phyloP scores from a whole-genome alignment of 2,797 vertebrate species.

The Sebastes steindachneri region DNA sequence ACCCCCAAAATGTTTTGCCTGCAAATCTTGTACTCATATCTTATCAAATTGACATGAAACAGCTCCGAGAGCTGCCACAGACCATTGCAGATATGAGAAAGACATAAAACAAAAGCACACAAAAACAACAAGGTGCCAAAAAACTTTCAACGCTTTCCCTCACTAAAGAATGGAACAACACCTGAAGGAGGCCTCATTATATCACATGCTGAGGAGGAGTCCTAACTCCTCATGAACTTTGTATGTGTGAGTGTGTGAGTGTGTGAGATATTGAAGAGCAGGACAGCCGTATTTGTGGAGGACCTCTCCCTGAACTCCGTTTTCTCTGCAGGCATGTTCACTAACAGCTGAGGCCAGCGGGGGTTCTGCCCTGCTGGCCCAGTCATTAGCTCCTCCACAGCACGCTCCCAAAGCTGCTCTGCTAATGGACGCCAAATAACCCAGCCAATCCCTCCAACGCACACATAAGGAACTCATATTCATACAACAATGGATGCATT shows the following conservation, averaged over 20 bases:
- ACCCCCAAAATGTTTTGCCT: background rate
- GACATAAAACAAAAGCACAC: slow-evolving; percentile 22
- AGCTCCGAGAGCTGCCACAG: background rate
- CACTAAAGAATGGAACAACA: slow-evolving; percentile 7
- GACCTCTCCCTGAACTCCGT: slow-evolving; percentile 68
- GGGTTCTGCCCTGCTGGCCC: slow-evolving; percentile 52
- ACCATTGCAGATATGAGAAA: slow-evolving; percentile 17
- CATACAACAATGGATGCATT: slow-evolving; percentile 1
- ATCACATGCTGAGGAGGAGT: slow-evolving; percentile 14
- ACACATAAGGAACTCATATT: slow-evolving; percentile 42
- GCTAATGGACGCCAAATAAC: slow-evolving; percentile 58
- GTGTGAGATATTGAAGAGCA: slow-evolving; percentile 23
- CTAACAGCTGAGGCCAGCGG: slow-evolving; percentile 55
- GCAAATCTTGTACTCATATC: background rate
- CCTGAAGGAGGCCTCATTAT: slow-evolving; percentile 36
- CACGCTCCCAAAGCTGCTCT: slow-evolving; percentile 60
- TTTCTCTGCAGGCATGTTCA: slow-evolving; percentile 62
- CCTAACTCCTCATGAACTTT: slow-evolving; percentile 15
- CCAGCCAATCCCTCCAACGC: slow-evolving; percentile 27
- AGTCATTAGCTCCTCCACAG: slow-evolving; percentile 67
- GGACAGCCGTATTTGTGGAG: slow-evolving; percentile 15
- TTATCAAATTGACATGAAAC: background rate
- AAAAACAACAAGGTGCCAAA: slow-evolving; percentile 5
- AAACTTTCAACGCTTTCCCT: background rate
- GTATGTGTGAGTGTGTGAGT: background rate